Base-by-base conservation (phyloP, 2,113 vertebrate genomes). In the Acrocephalus kingi region DNA sequence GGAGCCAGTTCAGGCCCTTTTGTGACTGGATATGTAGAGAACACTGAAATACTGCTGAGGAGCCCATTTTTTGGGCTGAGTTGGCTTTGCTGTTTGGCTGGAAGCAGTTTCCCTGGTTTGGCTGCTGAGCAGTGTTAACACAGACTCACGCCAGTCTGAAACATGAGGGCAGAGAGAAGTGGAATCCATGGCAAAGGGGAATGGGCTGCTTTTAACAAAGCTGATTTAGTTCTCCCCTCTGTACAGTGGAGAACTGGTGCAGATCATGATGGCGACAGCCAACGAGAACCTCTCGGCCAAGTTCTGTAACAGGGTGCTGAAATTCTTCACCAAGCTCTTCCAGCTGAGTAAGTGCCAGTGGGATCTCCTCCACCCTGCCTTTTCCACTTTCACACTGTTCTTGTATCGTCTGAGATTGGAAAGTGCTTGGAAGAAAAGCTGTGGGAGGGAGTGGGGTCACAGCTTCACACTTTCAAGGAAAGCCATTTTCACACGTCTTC, bases 251-350 rank as follows among this genome's bases (percentile, higher is more conserved):
- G 99, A 99, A 66, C 98, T 99, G 78, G 99, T 99, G 72, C 99
- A 99, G 97, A 99, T 99, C 96, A 99, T 99, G 99, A 99, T 99
- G 99, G 99, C 99, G 0, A 99, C 99, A 1, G 99, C 99, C 95
- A 99, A 99, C 82, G 99, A 99, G 96, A 99, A 98, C 95, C 98
- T 99, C 33, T 99, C 99, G 0, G 99, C 99, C 28, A 99, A 99
- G 96, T 99, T 99, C 96, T 99, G 99, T 96, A 99, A 99, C 98
- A 98, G 98, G 48, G 99, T 99, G 80, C 98, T 99, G 95, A 99
- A 99, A 91, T 99, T 99, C 96, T 99, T 99, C 98, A 99, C 99
- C 95, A 99, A 99, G 96, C 99, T 99, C 90, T 99, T 99, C 97
- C 99, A 99, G 95, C 98, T 99, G 39, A 99, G 99, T 99, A 98